Evolutionary conservation across 2,113 vertebrate species (phyloP).

Genomic region (Daboia siamensis): DNA sequence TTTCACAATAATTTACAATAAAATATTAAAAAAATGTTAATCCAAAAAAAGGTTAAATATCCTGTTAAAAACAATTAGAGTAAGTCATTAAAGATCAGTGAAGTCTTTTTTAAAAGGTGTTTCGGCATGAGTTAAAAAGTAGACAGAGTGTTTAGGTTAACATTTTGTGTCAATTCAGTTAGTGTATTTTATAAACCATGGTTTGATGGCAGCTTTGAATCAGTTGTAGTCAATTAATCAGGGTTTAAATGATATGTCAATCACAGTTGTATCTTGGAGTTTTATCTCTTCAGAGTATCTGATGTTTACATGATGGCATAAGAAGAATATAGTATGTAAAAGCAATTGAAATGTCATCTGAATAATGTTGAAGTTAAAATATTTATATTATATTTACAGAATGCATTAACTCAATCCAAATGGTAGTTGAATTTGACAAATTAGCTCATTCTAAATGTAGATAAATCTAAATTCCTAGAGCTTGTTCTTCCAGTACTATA

Average conservation of each 20-base stretch:
- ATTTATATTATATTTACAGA: not conserved
- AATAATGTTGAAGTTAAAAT: not conserved
- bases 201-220: not conserved
- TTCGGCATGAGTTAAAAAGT: not conserved
- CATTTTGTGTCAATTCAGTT: not conserved
- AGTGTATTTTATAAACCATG: not conserved
- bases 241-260: not conserved
- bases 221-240: not conserved
- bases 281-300: not conserved
- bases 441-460: not conserved
- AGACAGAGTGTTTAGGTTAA: not conserved
- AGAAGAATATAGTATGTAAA: not conserved
- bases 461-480: not conserved
- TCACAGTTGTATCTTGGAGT: not conserved
- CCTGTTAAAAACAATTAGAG: not conserved
- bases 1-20: not conserved
- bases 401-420: not conserved
- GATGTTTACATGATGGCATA: not conserved
- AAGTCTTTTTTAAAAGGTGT: not conserved
- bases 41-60: not conserved
- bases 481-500: constrained; percentile 2
- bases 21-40: not conserved
- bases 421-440: not conserved
- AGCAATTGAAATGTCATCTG: too few species aligned
- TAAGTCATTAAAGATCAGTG: not conserved